phyloP scores from a whole-genome alignment of 2,888 invertebrate genomes.

The Palloptera scutellata region DNA sequence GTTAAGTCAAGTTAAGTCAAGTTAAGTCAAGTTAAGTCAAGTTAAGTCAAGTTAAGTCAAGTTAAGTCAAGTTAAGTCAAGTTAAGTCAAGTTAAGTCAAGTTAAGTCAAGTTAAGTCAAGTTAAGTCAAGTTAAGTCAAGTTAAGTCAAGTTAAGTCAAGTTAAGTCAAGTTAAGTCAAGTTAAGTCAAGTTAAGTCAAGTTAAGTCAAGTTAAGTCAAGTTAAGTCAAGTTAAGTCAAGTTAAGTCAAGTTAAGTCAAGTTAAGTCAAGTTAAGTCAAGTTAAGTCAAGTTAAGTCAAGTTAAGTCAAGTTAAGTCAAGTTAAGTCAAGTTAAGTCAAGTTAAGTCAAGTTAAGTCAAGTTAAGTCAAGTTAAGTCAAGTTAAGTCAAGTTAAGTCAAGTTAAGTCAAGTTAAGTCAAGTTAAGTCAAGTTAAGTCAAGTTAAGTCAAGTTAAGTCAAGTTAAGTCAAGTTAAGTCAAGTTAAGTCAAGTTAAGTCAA shows the following conservation, averaged over 20 bases:
- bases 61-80: no score
- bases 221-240: background rate
- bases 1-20: no score
- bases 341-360: slow-evolving; percentile 8
- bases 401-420: background rate
- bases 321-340: slow-evolving; percentile 1
- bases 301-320: slow-evolving; percentile 7
- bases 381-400: background rate
- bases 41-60: no score
- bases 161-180: slow-evolving; percentile 1
- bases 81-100: no score
- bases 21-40: no score
- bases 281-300: slow-evolving; percentile 4
- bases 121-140: slow-evolving; percentile 5
- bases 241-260: background rate
- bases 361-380: slow-evolving; percentile 1
- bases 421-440: background rate
- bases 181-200: slow-evolving; percentile 8
- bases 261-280: slow-evolving; percentile 6
- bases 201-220: background rate
- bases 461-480: slow-evolving; percentile 16
- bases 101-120: no score
- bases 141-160: slow-evolving; percentile 5
- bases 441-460: background rate
- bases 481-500: slow-evolving; percentile 22